A percentile compares a stretch with the other conserved stretches of the same genome.
These are phyloP conservation scores for Argyra leucocephala DNA, from an alignment of 2,888 invertebrate genomes.

Conservation along the genomic window DNA sequence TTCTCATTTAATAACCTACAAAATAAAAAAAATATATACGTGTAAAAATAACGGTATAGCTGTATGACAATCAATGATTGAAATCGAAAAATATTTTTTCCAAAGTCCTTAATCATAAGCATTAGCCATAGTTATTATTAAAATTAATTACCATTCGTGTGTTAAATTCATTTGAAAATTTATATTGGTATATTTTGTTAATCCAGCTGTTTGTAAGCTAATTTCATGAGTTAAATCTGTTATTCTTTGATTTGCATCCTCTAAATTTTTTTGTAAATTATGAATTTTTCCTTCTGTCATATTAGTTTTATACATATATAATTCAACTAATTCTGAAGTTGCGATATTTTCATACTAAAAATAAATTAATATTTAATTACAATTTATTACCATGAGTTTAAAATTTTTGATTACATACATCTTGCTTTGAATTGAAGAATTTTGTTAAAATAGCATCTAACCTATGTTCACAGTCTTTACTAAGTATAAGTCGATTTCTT, in stretches of 20 bases:
- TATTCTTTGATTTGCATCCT: conserved; percentile 35
- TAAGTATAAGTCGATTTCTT: neutral
- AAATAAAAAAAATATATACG: conserved; percentile 12
- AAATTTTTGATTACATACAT: neutral
- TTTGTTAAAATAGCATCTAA: conserved; percentile 28
- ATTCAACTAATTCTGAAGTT: conserved; percentile 39
- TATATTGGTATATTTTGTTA: conserved; percentile 36
- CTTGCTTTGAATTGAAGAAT: conserved; percentile 28
- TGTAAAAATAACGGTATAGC: neutral
- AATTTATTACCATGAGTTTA: neutral
- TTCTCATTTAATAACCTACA: conserved; percentile 35
- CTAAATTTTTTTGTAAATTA: conserved; percentile 33
- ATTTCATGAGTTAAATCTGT: conserved; percentile 34
- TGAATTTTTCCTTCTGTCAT: conserved; percentile 31
- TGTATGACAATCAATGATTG: neutral
- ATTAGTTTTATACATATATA: conserved; percentile 39
- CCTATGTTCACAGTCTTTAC: conserved; percentile 26
- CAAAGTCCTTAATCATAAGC: no score
- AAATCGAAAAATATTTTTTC: neutral
- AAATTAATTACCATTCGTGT: conserved; percentile 37
- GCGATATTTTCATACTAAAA: conserved; percentile 33
- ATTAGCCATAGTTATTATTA: neutral
- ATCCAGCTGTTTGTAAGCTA: conserved; percentile 36
- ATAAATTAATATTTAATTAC: neutral
- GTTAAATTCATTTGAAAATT: conserved; percentile 40